Evolutionary conservation across 1,140 invertebrate genomes (phyloP).

Genomic region (Diprion similis): DNA sequence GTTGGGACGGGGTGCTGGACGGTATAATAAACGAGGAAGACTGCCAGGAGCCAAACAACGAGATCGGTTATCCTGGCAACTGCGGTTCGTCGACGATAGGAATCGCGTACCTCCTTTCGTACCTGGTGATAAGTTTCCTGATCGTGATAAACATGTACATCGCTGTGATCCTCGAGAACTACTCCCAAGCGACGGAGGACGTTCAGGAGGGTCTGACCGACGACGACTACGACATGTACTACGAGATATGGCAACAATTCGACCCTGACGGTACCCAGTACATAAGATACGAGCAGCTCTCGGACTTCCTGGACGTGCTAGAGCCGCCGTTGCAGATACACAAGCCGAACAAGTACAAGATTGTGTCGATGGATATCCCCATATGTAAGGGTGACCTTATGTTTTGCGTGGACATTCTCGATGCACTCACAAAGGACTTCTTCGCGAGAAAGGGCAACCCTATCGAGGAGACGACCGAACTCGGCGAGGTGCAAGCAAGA

Average conservation of each 20-base stretch:
- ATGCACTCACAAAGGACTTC: slow-evolving; percentile 95
- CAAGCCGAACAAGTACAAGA: slow-evolving; percentile 98
- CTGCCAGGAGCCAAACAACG: slow-evolving; percentile 85
- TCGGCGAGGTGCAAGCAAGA: slow-evolving; percentile 76
- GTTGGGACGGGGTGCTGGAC: slow-evolving; percentile 95
- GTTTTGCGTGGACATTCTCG: slow-evolving; percentile 97
- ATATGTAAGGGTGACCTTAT: slow-evolving; percentile 97
- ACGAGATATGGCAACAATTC: slow-evolving; percentile 98
- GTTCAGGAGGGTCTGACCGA: slow-evolving; percentile 98
- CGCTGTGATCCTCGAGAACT: slow-evolving; percentile 98
- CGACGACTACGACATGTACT: slow-evolving; percentile 99
- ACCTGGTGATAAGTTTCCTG: slow-evolving; percentile 96
- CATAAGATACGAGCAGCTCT: slow-evolving; percentile 91
- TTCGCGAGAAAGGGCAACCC: slow-evolving; percentile 94
- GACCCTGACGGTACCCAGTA: slow-evolving; percentile 98
- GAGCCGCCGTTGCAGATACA: slow-evolving; percentile 95
- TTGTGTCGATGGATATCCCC: slow-evolving; percentile 97
- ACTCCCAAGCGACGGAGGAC: slow-evolving; percentile 95
- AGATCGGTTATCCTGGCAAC: slow-evolving; percentile 86
- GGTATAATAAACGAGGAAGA: slow-evolving; percentile 96
- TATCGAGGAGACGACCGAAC: slow-evolving; percentile 86
- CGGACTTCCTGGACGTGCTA: slow-evolving; percentile 93
- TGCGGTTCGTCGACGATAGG: slow-evolving; percentile 93
- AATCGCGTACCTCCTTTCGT: slow-evolving; percentile 93
- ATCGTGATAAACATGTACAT: slow-evolving; percentile 99